These are phyloP conservation scores for Megathymus violae DNA, from an alignment of 1,140 invertebrate genomes.

Conservation along the genomic window DNA sequence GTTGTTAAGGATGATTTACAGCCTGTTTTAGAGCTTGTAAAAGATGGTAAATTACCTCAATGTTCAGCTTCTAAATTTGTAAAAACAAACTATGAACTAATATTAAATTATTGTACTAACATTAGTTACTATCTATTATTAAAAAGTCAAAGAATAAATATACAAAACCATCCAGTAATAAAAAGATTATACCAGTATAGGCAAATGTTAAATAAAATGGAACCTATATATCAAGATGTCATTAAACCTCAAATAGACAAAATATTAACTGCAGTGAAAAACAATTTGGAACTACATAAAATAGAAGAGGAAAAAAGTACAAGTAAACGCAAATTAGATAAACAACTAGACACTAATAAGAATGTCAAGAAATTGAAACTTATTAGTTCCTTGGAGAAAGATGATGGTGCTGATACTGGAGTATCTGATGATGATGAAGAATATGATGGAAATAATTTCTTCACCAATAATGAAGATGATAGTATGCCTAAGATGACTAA, in stretches of 20 bases:
- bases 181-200: slow-evolving; percentile 92
- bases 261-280: slow-evolving; percentile 80
- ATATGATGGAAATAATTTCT: slow-evolving; percentile 68
- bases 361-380: slow-evolving; percentile 77
- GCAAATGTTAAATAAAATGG: slow-evolving; percentile 89
- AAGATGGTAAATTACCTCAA: slow-evolving; percentile 83
- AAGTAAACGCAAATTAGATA: slow-evolving; percentile 66
- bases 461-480: slow-evolving; percentile 59
- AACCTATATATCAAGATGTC: slow-evolving; percentile 86
- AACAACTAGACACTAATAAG: slow-evolving; percentile 52
- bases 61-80: slow-evolving; percentile 87
- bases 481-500: slow-evolving; percentile 54
- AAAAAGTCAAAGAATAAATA: slow-evolving; percentile 88
- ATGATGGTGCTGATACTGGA: slow-evolving; percentile 71
- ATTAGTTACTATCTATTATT: slow-evolving; percentile 94
- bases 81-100: slow-evolving; percentile 88
- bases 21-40: slow-evolving; percentile 87
- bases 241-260: slow-evolving; percentile 87
- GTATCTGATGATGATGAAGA: slow-evolving; percentile 72
- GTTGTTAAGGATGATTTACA: slow-evolving; percentile 86
- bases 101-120: slow-evolving; percentile 93
- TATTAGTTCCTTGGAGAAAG: slow-evolving; percentile 70
- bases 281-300: slow-evolving; percentile 78
- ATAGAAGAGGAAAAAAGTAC: slow-evolving; percentile 51
- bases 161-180: slow-evolving; percentile 93